Percentiles rank a stretch among this genome's conserved stretches.
Conservation (phyloP, 2,797 vertebrate genomes). For the Nannoperca obscura region DNA sequence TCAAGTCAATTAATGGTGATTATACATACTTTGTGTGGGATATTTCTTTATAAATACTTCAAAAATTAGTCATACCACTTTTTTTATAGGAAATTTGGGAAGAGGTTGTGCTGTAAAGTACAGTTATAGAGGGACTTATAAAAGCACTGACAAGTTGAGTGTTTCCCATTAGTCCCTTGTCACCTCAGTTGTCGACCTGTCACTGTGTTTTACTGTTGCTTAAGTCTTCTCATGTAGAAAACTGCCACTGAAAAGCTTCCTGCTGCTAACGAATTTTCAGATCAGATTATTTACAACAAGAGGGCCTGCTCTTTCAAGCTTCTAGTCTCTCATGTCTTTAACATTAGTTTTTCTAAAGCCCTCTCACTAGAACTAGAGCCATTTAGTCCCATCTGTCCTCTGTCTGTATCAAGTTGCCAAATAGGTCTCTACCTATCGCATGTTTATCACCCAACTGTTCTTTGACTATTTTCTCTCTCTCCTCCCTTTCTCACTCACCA, state of each 20-base stretch:
- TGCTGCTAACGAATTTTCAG: neutral
- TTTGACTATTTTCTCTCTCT: constrained; percentile 6
- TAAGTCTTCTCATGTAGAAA: constrained; percentile 4
- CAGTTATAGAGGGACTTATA: neutral
- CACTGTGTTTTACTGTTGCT: constrained; percentile 2
- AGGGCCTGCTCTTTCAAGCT: too few species aligned
- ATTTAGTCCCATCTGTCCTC: constrained; percentile 17
- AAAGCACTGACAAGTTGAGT: neutral
- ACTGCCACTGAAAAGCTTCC: neutral
- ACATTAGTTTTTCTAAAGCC: constrained; percentile 9
- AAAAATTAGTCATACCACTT: neutral
- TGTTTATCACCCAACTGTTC: constrained; percentile 27
- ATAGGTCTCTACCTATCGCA: constrained; percentile 20
- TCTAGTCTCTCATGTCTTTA: neutral
- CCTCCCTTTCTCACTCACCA: neutral
- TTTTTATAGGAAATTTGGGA: neutral
- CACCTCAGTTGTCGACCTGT: neutral
- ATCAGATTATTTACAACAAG: too few species aligned
- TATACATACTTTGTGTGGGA: neutral
- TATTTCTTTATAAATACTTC: neutral
- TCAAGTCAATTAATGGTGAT: neutral
- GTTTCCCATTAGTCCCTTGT: constrained; percentile 1
- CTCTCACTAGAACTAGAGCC: neutral
- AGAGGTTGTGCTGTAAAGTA: neutral
- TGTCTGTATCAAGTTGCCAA: constrained; percentile 26